Conservation (phyloP, 2,113 vertebrate genomes). For the Indri indri region DNA sequence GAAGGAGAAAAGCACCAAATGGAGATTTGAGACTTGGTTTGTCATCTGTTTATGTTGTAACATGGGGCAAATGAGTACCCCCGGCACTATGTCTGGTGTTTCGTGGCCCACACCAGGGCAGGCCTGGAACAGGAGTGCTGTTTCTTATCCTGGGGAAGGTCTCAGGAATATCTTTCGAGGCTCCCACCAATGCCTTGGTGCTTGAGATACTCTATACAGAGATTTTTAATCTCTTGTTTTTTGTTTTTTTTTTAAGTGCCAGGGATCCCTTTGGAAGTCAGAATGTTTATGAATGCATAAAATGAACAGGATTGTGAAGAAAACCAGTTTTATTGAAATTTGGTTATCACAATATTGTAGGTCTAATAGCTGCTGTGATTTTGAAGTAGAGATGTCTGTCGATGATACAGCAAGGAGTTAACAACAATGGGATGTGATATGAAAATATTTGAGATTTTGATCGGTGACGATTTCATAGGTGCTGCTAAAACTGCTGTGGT, state of each 20-base stretch:
- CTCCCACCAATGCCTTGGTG: background rate
- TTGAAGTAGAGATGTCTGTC: background rate
- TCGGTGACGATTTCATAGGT: background rate
- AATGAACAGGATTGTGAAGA: background rate
- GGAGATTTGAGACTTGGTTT: background rate
- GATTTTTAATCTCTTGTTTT: background rate
- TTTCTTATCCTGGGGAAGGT: background rate
- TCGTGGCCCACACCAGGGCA: background rate
- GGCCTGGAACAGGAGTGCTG: background rate
- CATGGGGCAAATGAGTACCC: fast-evolving
- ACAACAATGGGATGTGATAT: background rate
- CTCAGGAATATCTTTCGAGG: background rate
- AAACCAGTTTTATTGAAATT: conserved; percentile 22
- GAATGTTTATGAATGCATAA: background rate
- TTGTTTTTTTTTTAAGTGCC: background rate
- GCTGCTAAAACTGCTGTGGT: background rate
- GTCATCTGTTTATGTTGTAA: background rate
- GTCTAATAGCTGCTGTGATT: background rate
- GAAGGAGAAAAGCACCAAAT: background rate
- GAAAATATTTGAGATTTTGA: background rate
- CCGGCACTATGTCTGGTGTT: background rate
- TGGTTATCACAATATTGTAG: background rate
- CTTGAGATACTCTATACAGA: background rate
- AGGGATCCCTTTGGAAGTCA: background rate
- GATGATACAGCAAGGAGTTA: background rate